Base-by-base conservation (phyloP, 2,797 vertebrate genomes). In the Thalassophryne amazonica region DNA sequence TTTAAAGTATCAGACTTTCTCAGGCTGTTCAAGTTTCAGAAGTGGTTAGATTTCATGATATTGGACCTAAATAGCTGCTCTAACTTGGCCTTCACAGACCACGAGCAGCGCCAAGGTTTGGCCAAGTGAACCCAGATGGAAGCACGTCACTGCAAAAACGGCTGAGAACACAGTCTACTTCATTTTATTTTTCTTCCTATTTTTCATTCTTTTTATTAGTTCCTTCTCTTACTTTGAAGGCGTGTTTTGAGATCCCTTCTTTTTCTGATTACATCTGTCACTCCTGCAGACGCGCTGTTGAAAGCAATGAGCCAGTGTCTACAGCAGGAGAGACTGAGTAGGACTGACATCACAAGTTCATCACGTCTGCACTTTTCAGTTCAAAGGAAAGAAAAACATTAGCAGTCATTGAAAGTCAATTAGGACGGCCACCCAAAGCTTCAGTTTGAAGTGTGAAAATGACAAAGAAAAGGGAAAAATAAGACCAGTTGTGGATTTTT, bases 81-180 rank as follows among this genome's bases (percentile, higher is more conserved):
- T 73, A 52, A 60, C 53, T 81, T 38, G 65, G 68, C 64, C 59
- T 74, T 68, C 50, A 30, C 41, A 32, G 68, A 60, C 50, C 63
- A 65, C 67, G 67, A 67, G 41, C 38, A 1, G 45, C 65, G 79
- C 74, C 79, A 82, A 64, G 32, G 47, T 57, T 33, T 67, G 27
- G 67, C 69, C 81, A 79, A 87, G 73, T 80, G 66, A 85, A 86
- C 72, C 76, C 83, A 81, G 81, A 87, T 84, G 83, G 83, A 66
- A 73, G 54, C 37, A 52, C 60, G 40, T 69, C 49, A 7, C 38
- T 56, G 34, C 43, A 36, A 73, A 70, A 66, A 51, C 60, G 66
- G 40, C 60, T 69, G 59, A 69, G 60, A 78, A 79, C 78, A 64
- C 54, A 41, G 29, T 10, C 51, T 76, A 37, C 3, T 17, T 2